Base-by-base conservation (phyloP, 2,797 vertebrate species). In the Sebastes itinus region DNA sequence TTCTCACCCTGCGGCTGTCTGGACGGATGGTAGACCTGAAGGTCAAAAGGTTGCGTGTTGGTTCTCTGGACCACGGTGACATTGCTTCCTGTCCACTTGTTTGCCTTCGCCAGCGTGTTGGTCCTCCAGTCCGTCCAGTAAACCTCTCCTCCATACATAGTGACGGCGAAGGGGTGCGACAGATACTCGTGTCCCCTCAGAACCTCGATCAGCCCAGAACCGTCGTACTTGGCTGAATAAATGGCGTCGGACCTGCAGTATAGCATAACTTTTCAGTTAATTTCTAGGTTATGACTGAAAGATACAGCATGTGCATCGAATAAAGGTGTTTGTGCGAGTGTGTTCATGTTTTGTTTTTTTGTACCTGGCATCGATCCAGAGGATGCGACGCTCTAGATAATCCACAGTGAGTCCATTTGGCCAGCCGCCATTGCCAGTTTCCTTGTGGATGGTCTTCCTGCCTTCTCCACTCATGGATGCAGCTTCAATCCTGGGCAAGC, bases 71-170 rank as follows among this genome's bases (percentile, higher is more conserved):
- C 98, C 25, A 99, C 98, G 6, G 97, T 99, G 77, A 99, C 98
- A 30, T 99, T 99, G 87, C 97, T 96, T 23, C 98, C 98, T 0
- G 97, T 99, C 98, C 98, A 99, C 88, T 99, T 99, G 89, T 97
- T 99, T 75, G 98, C 98, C 93, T 99, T 99, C 75, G 98, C 97
- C 75, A 99, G 92, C 0, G 98, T 99, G 77, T 99, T 99, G 69
- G 98, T 99, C 84, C 98, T 95, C 98, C 98, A 99, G 71, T 99
- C 98, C 0, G 98, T 99, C 98, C 98, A 99, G 86, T 99, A 99
- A 4, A 99, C 98, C 80, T 99, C 97, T 72, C 98, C 98, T 4
- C 98, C 98, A 4, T 97, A 99, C 77, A 99, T 94, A 71, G 98
- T 98, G 80, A 99, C 97, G 7, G 98, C 98, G 33, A 99, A 99